Evolutionary conservation across 2,888 invertebrate species (phyloP).

Genomic region (Heteromurus nitidus): DNA sequence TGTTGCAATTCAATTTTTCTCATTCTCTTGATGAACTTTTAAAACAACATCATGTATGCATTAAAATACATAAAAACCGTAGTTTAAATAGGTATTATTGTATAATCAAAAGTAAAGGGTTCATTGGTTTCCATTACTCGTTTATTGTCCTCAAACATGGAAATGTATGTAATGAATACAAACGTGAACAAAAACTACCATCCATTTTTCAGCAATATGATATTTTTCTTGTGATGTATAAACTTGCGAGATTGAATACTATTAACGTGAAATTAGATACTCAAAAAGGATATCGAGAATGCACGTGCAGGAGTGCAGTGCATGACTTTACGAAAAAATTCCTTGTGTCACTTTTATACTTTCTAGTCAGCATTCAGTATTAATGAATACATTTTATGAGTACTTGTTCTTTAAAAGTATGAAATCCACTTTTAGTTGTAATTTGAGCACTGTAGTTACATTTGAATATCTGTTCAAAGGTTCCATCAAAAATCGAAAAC

Average conservation of each 20-base stretch:
- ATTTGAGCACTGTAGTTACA: too few species aligned
- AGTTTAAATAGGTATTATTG: too few species aligned
- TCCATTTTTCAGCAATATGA: conserved; percentile 48
- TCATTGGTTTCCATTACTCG: conserved; percentile 10
- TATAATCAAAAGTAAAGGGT: background rate
- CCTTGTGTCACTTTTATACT: background rate
- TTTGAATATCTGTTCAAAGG: too few species aligned
- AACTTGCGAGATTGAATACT: background rate
- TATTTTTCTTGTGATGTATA: background rate
- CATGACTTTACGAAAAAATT: conserved; percentile 8
- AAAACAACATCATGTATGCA: too few species aligned
- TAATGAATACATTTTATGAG: too few species aligned
- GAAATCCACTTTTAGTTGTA: too few species aligned
- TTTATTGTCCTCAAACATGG: conserved; percentile 15
- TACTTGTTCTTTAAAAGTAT: too few species aligned
- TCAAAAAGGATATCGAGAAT: background rate
- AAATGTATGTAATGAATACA: conserved; percentile 29
- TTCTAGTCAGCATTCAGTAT: background rate
- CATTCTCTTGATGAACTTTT: too few species aligned
- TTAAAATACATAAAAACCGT: too few species aligned
- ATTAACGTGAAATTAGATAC: background rate
- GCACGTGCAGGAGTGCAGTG: background rate
- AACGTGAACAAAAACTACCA: background rate
- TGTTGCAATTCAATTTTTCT: too few species aligned
- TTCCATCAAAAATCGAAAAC: too few species aligned